A percentile compares a stretch with the other conserved stretches of the same genome.
Conservation (phyloP, 2,888 invertebrate genomes). For the Polyommatus iphigenia region DNA sequence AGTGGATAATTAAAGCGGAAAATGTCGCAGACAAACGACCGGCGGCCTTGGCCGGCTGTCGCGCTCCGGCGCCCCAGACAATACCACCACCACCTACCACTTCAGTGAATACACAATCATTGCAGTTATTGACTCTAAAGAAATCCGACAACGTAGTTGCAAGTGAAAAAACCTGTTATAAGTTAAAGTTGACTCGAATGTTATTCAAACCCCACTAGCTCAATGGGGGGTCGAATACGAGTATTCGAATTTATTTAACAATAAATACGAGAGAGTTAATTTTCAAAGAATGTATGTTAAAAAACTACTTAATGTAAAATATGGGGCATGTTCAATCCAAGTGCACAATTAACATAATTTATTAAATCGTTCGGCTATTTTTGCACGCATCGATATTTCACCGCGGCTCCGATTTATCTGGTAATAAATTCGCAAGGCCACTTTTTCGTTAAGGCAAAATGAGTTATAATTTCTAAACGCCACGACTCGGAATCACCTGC, state of each 20-base stretch:
- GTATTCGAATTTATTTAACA: neutral
- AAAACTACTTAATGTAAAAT: neutral
- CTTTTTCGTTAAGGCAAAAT: conserved; percentile 17
- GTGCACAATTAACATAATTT: conserved; percentile 17
- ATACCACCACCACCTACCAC: conserved; percentile 59
- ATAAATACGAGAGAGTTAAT: neutral
- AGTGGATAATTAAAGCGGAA: conserved; percentile 56
- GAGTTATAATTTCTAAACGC: conserved; percentile 30
- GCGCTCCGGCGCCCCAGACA: conserved; percentile 60
- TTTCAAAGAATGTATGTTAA: neutral
- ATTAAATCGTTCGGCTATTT: conserved; percentile 25
- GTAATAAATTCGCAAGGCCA: conserved; percentile 19
- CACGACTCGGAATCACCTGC: conserved; percentile 6
- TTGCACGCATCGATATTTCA: conserved; percentile 25
- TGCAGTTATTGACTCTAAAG: neutral
- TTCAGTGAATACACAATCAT: conserved; percentile 40
- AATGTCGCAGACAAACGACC: conserved; percentile 53
- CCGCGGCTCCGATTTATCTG: conserved; percentile 1
- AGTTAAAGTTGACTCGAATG: too few relatives aligned
- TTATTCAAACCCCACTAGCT: too few relatives aligned
- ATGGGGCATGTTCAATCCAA: neutral
- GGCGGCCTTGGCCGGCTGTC: conserved; percentile 58
- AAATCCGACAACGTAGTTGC: neutral
- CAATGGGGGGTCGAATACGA: neutral
- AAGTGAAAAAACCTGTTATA: neutral